Conservation (phyloP, 2,888 invertebrate genomes). For the Diaphora mendica region DNA sequence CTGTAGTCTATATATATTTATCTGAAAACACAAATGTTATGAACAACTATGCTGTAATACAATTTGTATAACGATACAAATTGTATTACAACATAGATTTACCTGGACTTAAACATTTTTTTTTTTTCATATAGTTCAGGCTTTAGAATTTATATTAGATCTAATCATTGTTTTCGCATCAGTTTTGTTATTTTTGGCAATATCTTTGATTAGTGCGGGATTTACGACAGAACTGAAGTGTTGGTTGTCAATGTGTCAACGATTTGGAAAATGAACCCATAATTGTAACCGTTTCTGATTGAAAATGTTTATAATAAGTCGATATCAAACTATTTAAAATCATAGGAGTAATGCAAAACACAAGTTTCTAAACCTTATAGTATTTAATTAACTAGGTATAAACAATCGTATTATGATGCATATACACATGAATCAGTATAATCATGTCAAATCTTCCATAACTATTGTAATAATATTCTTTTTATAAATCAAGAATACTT, state of each 20-base stretch:
- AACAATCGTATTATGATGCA: conserved; percentile 1
- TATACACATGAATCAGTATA: not conserved
- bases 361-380: not conserved
- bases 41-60: conserved; percentile 2
- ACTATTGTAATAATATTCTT: not conserved
- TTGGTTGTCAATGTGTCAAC: not conserved
- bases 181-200: conserved; percentile 6
- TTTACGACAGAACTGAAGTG: conserved; percentile 26
- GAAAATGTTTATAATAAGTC: not conserved
- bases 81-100: not conserved
- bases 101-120: conserved; percentile 1
- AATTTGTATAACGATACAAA: not conserved
- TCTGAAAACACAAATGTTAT: not conserved
- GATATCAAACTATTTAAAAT: not conserved
- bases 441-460: conserved; percentile 16
- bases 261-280: not conserved
- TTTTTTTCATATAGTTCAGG: conserved; percentile 2
- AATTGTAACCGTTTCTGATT: not conserved
- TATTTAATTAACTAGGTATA: not conserved
- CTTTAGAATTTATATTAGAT: not conserved
- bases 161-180: not conserved
- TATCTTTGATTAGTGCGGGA: conserved; percentile 12
- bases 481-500: conserved; percentile 1
- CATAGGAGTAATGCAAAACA: not conserved
- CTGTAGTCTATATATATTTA: conserved; percentile 15